Evolutionary conservation across 2,888 invertebrate species (phyloP), one percentile per base, ranked within the genome.

Genomic region (Leptinotarsa juncta): DNA sequence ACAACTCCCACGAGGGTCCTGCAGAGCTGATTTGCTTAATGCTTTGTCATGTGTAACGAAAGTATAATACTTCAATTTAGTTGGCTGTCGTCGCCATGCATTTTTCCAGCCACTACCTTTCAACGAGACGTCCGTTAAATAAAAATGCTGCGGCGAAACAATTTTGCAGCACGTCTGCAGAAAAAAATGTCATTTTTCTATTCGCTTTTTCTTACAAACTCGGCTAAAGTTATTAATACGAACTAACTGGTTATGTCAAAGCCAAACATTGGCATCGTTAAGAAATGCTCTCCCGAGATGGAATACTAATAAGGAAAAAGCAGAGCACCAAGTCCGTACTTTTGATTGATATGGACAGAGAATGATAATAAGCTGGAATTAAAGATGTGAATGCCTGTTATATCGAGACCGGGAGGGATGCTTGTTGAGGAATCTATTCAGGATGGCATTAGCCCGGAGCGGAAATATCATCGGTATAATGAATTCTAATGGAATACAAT

Each of bases 181-280:
- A 86, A 87, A 86, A 88, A 87, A 84, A 87, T 87, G 88, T 88
- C 88, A 87, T 87, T 88, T 88, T 88, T 88, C 87, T 86, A 86
- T 86, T 86, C 85, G 85, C 85, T 85, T 85, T 86, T 86, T 86
- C 83, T 84, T 84, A 81, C 82, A 84, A 86, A 87, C 87, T 86
- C 86, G 84, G 84, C 85, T 85, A 86, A 88, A 88, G 88, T 88
- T 88, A 88, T 88, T 88, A 88, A 88, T 88, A 88, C 87, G 86
- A 86, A 88, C 88, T 88, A 88, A 88, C 88, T 88, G 88, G 88
- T 88, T 88, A 88, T 88, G 89, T 89, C 89, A 89, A 88, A 88
- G 85, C 87, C 89, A 89, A 88, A 87, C 88, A 86, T 87, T 83
- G 87, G 85, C 85, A 84, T 88, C 87, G 87, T 88, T 88, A 88